Percentiles rank a stretch among this genome's conserved stretches.
phyloP scores from a whole-genome alignment of 2,797 vertebrate species.

The Enteromius paludinosus region DNA sequence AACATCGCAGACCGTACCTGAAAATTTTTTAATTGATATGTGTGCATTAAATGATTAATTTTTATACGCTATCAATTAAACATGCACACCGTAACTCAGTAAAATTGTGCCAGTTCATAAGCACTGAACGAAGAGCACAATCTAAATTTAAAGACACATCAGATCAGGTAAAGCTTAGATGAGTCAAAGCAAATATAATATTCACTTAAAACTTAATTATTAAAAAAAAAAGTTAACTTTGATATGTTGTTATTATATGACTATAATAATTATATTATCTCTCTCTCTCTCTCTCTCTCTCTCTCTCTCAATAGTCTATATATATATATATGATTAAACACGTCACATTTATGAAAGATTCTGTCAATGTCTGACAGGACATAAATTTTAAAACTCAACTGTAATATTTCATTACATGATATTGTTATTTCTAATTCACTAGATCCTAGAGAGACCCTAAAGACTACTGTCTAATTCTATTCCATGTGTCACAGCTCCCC shows the following conservation, averaged over 20 bases:
- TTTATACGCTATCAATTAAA: neutral
- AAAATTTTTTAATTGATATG: neutral
- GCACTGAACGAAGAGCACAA: neutral
- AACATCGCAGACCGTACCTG: neutral
- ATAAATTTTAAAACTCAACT: neutral
- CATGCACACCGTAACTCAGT: neutral
- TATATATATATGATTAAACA: neutral
- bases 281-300: too few relatives aligned
- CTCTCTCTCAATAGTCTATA: too few relatives aligned
- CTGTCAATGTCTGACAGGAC: neutral
- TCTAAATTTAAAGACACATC: neutral
- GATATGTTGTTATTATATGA: neutral
- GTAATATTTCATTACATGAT: neutral
- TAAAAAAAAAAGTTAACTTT: neutral
- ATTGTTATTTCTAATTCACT: slow-evolving; percentile 4
- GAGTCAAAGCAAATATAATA: neutral
- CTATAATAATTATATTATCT: too few relatives aligned
- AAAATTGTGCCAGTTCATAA: neutral
- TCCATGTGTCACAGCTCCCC: neutral
- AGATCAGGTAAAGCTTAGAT: neutral
- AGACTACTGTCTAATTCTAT: slow-evolving; percentile 2
- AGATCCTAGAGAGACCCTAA: neutral
- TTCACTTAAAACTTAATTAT: neutral
- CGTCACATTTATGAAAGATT: neutral
- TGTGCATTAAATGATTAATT: neutral